Conservation (phyloP, 1,140 invertebrate genomes). For the Drosophila littoralis region DNA sequence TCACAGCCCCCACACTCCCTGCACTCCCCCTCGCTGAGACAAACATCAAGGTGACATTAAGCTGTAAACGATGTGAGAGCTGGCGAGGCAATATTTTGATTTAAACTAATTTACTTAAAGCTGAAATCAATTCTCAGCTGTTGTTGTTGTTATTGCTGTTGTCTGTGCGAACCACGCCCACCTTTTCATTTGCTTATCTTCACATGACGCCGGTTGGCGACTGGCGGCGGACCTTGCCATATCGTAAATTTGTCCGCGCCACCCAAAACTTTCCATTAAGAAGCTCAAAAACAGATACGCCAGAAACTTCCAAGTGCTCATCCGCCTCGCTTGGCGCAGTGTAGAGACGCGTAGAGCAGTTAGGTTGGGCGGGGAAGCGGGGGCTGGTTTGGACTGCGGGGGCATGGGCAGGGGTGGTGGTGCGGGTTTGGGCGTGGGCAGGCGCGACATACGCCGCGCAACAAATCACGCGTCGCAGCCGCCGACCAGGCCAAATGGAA, state of each 20-base stretch:
- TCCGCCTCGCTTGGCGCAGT: conserved; percentile 23
- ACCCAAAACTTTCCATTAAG: conserved; percentile 77
- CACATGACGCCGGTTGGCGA: conserved; percentile 71
- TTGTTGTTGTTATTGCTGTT: neutral
- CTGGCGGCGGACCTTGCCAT: conserved; percentile 30
- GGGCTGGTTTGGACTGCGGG: neutral
- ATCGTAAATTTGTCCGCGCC: conserved; percentile 66
- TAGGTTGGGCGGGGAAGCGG: neutral
- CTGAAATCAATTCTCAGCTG: conserved; percentile 19
- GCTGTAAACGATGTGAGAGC: conserved; percentile 53
- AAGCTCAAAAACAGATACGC: conserved; percentile 81
- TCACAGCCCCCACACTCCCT: neutral
- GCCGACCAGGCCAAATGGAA: conserved; percentile 67
- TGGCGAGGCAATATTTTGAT: neutral
- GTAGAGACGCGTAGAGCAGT: neutral
- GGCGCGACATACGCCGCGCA: conserved; percentile 63
- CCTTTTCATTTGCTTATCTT: conserved; percentile 63
- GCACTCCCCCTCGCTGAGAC: conserved; percentile 1
- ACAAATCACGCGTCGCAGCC: conserved; percentile 72
- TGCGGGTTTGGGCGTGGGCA: conserved; percentile 1
- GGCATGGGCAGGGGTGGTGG: neutral
- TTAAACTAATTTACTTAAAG: conserved; percentile 61
- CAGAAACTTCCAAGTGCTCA: conserved; percentile 68
- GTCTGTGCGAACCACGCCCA: neutral
- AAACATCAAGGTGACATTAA: conserved; percentile 47